Evolutionary conservation across 2,888 invertebrate genomes (phyloP).

Genomic region (Eueremaeus valkanovi): DNA sequence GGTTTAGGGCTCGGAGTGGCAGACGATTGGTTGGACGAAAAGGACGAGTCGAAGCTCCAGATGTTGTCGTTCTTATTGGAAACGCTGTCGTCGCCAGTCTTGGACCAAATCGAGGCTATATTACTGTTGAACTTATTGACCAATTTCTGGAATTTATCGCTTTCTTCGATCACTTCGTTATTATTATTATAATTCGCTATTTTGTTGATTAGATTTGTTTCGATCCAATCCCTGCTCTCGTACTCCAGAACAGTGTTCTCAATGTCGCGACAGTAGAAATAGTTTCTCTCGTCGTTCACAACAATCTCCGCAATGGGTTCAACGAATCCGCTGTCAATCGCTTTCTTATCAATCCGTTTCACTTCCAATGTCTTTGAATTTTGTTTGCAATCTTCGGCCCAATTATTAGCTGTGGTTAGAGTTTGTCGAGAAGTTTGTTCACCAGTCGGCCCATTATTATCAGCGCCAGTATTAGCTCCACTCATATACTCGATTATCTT

Average conservation of each 20-base stretch:
- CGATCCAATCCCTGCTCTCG: not conserved
- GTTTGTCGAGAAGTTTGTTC: not conserved
- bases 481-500: constrained; percentile 20
- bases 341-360: not conserved
- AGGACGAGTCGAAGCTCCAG: constrained; percentile 26
- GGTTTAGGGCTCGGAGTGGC: constrained; percentile 23
- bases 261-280: not conserved
- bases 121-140: constrained; percentile 38
- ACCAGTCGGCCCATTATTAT: not conserved
- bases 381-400: not conserved
- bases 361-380: not conserved
- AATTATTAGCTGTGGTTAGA: not conserved
- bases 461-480: not conserved
- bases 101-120: constrained; percentile 40
- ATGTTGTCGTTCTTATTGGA: not conserved
- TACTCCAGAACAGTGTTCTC: not conserved
- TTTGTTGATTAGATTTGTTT: not conserved
- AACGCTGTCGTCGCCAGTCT: not conserved
- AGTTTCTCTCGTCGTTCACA: not conserved
- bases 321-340: not conserved
- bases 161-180: too few relatives aligned
- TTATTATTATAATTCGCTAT: constrained; percentile 51
- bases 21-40: constrained; percentile 18
- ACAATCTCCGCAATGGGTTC: not conserved
- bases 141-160: constrained; percentile 49